Evolutionary conservation across 2,113 vertebrate genomes (phyloP).

Genomic region (Pampusana beccarii): DNA sequence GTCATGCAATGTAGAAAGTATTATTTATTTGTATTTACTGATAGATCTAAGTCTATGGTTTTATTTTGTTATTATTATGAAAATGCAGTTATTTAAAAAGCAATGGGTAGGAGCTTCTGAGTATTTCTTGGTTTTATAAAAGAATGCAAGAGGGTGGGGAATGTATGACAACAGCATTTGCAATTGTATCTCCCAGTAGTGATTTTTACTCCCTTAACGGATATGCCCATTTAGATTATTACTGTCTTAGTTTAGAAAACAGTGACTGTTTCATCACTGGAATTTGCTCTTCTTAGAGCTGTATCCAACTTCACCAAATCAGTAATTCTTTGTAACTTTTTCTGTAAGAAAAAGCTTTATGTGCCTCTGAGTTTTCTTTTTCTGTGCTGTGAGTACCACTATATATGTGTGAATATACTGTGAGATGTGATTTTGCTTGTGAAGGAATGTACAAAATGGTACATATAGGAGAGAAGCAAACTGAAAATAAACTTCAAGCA

Average conservation of each 20-base stretch:
- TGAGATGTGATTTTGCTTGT: not conserved
- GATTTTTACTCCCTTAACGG: not conserved
- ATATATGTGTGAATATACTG: not conserved
- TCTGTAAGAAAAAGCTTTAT: not conserved
- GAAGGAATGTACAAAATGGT: not conserved
- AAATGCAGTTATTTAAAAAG: not conserved
- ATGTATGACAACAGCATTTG: not conserved
- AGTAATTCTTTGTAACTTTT: not conserved
- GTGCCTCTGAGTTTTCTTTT: not conserved
- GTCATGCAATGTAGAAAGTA: not conserved
- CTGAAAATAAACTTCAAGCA: not conserved
- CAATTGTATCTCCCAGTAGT: not conserved
- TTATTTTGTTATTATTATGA: not conserved
- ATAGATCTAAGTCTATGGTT: not conserved
- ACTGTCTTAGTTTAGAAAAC: not conserved
- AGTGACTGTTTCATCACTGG: not conserved
- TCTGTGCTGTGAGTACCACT: not conserved
- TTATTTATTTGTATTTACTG: not conserved
- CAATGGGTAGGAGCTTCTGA: not conserved
- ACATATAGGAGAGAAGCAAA: not conserved
- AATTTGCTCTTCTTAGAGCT: not conserved
- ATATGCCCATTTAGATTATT: not conserved
- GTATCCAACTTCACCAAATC: not conserved
- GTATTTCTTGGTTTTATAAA: not conserved
- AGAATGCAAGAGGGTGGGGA: not conserved